phyloP scores from a whole-genome alignment of 2,113 vertebrate genomes.

The Bufo bufo region DNA sequence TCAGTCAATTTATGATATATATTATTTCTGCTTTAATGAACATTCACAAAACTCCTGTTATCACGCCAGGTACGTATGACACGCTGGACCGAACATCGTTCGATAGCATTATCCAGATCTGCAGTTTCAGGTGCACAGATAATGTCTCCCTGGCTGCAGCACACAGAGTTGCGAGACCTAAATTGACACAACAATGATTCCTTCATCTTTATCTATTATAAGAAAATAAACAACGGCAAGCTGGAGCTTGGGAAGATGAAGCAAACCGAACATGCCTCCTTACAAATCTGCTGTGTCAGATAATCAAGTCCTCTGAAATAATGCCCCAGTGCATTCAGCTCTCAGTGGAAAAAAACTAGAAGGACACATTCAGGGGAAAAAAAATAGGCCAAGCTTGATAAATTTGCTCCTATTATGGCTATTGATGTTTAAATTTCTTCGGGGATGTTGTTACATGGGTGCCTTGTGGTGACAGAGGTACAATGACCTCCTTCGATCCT shows the following conservation, averaged over 20 bases:
- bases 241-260: conserved; percentile 42
- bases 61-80: background rate
- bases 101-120: conserved; percentile 29
- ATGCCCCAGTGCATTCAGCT: conserved; percentile 87
- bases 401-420: conserved; percentile 91
- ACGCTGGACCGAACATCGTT: conserved; percentile 29
- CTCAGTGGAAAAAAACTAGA: conserved; percentile 76
- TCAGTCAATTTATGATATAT: background rate
- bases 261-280: conserved; percentile 73
- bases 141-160: conserved; percentile 42
- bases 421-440: conserved; percentile 93
- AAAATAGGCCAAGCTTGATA: conserved; percentile 81
- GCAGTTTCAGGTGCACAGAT: conserved; percentile 41
- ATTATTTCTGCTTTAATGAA: background rate
- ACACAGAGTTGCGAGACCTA: conserved; percentile 11
- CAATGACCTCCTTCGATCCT: conserved; percentile 93
- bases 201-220: conserved; percentile 49
- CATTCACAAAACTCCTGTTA: background rate
- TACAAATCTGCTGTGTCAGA: conserved; percentile 86
- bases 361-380: conserved; percentile 71
- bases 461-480: conserved; percentile 89
- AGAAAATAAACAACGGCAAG: conserved; percentile 42
- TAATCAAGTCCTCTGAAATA: conserved; percentile 85
- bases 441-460: conserved; percentile 87
- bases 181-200: conserved; percentile 36